A percentile compares a stretch with the other conserved stretches of the same genome.
These are phyloP conservation scores for Deilephila elpenor DNA, from an alignment of 2,888 invertebrate genomes.

Conservation along the genomic window DNA sequence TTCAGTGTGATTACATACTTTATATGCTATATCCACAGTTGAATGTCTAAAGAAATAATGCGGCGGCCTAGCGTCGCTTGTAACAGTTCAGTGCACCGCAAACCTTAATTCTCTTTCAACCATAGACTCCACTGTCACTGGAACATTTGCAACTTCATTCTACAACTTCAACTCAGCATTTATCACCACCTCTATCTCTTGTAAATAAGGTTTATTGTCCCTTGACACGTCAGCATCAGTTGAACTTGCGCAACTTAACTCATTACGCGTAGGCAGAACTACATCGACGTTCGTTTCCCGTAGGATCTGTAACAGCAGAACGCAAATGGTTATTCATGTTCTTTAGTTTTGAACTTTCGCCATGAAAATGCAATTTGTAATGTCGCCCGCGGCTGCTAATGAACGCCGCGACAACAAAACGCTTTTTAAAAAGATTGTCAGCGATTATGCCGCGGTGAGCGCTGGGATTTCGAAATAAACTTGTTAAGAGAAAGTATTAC, in stretches of 20 bases:
- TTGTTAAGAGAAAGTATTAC: background rate
- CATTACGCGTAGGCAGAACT: conserved; percentile 27
- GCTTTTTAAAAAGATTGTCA: background rate
- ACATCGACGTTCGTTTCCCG: conserved; percentile 20
- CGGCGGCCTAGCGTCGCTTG: background rate
- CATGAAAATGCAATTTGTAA: conserved; percentile 28
- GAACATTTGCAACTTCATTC: conserved; percentile 25
- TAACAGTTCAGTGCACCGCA: conserved; percentile 11
- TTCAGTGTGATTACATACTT: background rate
- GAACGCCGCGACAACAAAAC: conserved; percentile 7
- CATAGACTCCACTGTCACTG: conserved; percentile 26
- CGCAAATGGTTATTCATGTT: conserved; percentile 27
- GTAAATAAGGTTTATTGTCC: background rate
- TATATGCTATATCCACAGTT: background rate
- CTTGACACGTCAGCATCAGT: background rate
- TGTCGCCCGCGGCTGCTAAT: conserved; percentile 21
- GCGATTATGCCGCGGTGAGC: background rate
- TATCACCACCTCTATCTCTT: background rate
- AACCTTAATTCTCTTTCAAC: conserved; percentile 23
- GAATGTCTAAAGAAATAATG: background rate
- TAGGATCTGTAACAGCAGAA: conserved; percentile 22
- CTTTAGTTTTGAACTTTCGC: conserved; percentile 24
- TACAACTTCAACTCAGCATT: background rate
- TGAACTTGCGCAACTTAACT: conserved; percentile 11
- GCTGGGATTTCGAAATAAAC: background rate